These are phyloP conservation scores for Eretmochelys imbricata DNA, from an alignment of 2,113 vertebrate genomes.

Conservation along the genomic window DNA sequence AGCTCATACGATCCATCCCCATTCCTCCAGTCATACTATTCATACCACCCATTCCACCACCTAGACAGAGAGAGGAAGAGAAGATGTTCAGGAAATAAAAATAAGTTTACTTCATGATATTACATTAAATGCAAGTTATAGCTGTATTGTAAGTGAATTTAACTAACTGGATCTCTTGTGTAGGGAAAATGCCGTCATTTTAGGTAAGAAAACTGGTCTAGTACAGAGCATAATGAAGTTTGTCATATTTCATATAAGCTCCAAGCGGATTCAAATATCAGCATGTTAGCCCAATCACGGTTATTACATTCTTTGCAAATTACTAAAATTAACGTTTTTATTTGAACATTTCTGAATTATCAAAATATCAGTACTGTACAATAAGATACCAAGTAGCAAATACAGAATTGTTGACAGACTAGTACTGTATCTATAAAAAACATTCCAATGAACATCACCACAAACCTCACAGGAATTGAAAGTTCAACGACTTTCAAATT, in stretches of 20 bases:
- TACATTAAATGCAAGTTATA: neutral
- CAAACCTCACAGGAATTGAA: neutral
- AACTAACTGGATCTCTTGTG: neutral
- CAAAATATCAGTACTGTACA: neutral
- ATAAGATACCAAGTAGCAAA: neutral
- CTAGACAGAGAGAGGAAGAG: slow-evolving; percentile 42
- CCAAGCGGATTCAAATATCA: too few relatives aligned
- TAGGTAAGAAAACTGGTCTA: neutral
- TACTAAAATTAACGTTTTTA: too few relatives aligned
- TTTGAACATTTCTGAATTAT: too few relatives aligned
- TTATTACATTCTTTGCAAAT: too few relatives aligned
- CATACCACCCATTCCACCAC: slow-evolving; percentile 87
- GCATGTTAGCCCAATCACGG: too few relatives aligned
- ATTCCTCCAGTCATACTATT: slow-evolving; percentile 87
- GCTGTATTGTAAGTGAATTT: neutral
- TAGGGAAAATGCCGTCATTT: neutral
- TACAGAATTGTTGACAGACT: neutral
- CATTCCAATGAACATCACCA: neutral
- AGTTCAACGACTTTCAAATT: neutral
- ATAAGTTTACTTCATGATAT: neutral
- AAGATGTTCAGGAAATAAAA: neutral
- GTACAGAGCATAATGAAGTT: neutral
- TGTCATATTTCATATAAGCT: too few relatives aligned
- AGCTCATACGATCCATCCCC: slow-evolving; percentile 89
- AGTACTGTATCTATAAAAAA: neutral